phyloP scores from a whole-genome alignment of 1,140 invertebrate species.

The Venturia canescens region DNA sequence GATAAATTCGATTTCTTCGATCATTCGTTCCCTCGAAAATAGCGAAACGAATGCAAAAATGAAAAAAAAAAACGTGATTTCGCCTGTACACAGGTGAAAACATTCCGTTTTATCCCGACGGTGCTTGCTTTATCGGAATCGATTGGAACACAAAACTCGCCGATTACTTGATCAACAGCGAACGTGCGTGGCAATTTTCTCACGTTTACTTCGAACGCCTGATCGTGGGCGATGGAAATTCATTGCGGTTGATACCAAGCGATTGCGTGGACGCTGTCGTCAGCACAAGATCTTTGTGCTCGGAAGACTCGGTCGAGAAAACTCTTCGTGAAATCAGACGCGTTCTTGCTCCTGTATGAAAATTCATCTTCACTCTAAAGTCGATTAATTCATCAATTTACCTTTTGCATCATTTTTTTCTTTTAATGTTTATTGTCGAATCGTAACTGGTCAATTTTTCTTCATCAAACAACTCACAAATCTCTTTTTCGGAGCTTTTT shows the following conservation, averaged over 20 bases:
- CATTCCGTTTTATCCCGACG: slow-evolving; percentile 69
- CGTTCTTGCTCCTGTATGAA: slow-evolving; percentile 67
- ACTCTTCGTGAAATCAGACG: slow-evolving; percentile 67
- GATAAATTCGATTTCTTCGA: too few relatives aligned
- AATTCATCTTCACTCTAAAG: neutral
- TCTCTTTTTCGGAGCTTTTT: neutral
- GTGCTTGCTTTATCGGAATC: slow-evolving; percentile 66
- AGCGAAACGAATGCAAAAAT: neutral
- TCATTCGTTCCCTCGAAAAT: neutral
- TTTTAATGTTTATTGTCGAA: neutral
- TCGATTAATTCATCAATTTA: neutral
- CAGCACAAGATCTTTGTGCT: slow-evolving; percentile 70
- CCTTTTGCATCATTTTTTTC: neutral
- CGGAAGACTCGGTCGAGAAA: slow-evolving; percentile 59
- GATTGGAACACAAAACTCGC: slow-evolving; percentile 69
- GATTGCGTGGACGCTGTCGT: slow-evolving; percentile 67
- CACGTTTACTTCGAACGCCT: slow-evolving; percentile 67
- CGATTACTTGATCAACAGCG: slow-evolving; percentile 65
- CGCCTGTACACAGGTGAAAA: slow-evolving; percentile 65
- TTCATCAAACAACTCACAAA: too few relatives aligned
- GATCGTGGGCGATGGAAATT: slow-evolving; percentile 68
- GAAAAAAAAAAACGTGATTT: neutral
- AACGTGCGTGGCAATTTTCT: slow-evolving; percentile 65
- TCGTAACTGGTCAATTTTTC: too few relatives aligned
- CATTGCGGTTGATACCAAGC: slow-evolving; percentile 61